Base-by-base conservation (phyloP, 2,888 invertebrate genomes). In the Apotomis turbidana region DNA sequence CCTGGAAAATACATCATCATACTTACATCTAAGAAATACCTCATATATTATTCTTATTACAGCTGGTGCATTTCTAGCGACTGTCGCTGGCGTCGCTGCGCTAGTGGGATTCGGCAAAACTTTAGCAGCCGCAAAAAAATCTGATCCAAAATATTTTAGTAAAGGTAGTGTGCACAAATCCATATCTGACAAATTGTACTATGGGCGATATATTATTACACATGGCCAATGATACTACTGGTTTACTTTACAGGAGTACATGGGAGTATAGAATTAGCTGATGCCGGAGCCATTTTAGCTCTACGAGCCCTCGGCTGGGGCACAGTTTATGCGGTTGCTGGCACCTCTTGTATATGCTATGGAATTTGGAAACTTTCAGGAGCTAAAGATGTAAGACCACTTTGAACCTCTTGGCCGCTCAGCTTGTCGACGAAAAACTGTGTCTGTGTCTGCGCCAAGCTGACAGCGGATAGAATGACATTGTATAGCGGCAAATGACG, bases 291-390 rank as follows among this genome's bases (percentile, higher is more conserved):
- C 4, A 93, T 95, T 4, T 90, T 98, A 72, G 98, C 98, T 0
- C 77, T 97, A 68, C 94, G 97, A 83, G 99, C 99, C 0, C 92
- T 99, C 0, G 97, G 96, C 6, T 97, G 97, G 96, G 98, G 98
- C 3, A 96, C 97, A 0, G 77, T 98, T 0, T 98, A 97, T 89
- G 97, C 98, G 0, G 90, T 98, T n/a, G 93, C 96, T 51, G 98
- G 98, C 0, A 97, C 98, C 70, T 95, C 97, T 8, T 87, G 96
- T 64, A 87, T 98, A 68, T 97, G 96, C 84, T 97, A 96, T 88
- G 95, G 96, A 10, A 94, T 98, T 73, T 98, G 98, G 97, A 98
- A 98, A 89, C 83, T 98, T 12, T 96, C 98, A 55, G 98, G 98
- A 70, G 98, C 97, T 38, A 95, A 95, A 81, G 95, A 96, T 94